These are phyloP conservation scores for Catocala nupta DNA, from an alignment of 2,888 invertebrate species.

Conservation along the genomic window DNA sequence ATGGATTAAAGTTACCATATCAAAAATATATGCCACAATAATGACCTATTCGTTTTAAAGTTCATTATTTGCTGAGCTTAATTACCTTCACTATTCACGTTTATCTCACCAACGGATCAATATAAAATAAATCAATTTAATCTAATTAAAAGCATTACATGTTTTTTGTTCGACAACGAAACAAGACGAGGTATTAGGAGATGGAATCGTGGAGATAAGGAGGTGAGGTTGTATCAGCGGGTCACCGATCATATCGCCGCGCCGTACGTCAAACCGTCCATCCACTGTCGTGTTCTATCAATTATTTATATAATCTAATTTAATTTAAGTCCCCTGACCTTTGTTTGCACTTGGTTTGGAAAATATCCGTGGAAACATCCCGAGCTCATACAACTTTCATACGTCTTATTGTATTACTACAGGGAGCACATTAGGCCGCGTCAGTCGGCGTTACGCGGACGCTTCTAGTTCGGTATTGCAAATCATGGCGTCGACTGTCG, in stretches of 20 bases:
- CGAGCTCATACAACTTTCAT: conserved; percentile 76
- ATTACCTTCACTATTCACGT: conserved; percentile 76
- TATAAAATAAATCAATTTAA: conserved; percentile 86
- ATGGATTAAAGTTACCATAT: conserved; percentile 27
- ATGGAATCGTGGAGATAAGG: conserved; percentile 81
- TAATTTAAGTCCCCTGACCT: conserved; percentile 85
- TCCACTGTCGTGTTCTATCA: conserved; percentile 81
- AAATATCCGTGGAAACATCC: conserved; percentile 62
- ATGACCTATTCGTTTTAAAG: conserved; percentile 61
- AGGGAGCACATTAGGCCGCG: conserved; percentile 64
- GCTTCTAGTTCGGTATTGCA: conserved; percentile 44
- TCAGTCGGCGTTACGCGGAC: conserved; percentile 31
- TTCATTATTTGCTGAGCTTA: conserved; percentile 81
- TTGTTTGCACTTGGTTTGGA: conserved; percentile 74
- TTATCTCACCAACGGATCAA: conserved; percentile 76
- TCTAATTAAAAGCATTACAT: conserved; percentile 87
- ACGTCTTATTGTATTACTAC: conserved; percentile 68
- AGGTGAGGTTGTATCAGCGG: conserved; percentile 78
- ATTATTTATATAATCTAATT: conserved; percentile 86
- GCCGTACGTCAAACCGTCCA: conserved; percentile 82
- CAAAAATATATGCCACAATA: conserved; percentile 46
- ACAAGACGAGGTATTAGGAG: conserved; percentile 85
- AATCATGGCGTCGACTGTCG: conserved; percentile 36
- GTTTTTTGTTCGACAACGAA: conserved; percentile 83
- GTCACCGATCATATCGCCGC: conserved; percentile 83